Evolutionary conservation across 2,888 invertebrate species (phyloP).

Genomic region (Incurvaria masculella): DNA sequence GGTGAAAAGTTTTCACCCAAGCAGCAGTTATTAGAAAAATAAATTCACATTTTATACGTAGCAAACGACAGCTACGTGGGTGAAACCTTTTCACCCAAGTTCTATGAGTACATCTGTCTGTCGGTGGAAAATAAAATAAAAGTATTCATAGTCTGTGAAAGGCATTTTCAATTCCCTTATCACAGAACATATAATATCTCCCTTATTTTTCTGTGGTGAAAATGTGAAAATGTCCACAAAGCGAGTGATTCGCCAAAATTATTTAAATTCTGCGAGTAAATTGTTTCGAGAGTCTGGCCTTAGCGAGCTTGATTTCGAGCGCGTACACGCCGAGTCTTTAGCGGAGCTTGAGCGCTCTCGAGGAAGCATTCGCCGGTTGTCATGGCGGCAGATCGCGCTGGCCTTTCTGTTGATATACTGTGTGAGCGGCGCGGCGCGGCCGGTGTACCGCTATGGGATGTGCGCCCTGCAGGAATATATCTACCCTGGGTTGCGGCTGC

Average conservation of each 20-base stretch:
- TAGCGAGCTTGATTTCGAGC: conserved; percentile 59
- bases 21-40: no score
- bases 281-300: conserved; percentile 59
- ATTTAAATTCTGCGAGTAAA: conserved; percentile 55
- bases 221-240: conserved; percentile 20
- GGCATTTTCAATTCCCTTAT: no score
- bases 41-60: no score
- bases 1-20: no score
- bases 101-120: no score
- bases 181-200: no score
- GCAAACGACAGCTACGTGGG: no score
- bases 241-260: conserved; percentile 39
- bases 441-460: conserved; percentile 62
- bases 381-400: background rate
- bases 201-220: no score
- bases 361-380: conserved; percentile 15
- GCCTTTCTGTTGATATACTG: conserved; percentile 20
- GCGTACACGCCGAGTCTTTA: conserved; percentile 50
- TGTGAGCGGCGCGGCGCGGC: conserved; percentile 53
- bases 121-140: no score
- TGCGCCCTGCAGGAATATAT: conserved; percentile 76
- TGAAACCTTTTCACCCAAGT: no score
- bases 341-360: conserved; percentile 30
- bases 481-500: conserved; percentile 73
- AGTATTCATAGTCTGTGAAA: no score